Conservation (phyloP, 2,888 invertebrate genomes). For the Brenthis daphne region DNA sequence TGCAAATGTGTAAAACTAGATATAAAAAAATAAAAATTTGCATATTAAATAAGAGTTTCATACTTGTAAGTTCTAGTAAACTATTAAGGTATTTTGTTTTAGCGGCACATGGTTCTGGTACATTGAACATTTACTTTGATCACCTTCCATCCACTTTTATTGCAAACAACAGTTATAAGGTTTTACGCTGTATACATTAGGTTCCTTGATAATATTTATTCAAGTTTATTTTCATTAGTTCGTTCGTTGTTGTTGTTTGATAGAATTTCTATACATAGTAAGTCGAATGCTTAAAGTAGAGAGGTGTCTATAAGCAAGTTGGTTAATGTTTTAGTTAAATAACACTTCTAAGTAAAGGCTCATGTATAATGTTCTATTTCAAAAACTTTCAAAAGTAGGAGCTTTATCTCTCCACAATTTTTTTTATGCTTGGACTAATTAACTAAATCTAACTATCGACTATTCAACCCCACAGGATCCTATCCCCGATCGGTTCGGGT, state of each 20-base stretch:
- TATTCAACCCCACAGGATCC: slow-evolving; percentile 54
- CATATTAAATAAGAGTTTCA: too few species aligned
- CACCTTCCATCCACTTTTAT: slow-evolving; percentile 4
- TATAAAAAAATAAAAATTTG: too few species aligned
- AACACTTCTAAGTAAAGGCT: too few species aligned
- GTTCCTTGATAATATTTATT: slow-evolving; percentile 12
- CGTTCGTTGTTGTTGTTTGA: too few species aligned
- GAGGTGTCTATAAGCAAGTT: too few species aligned
- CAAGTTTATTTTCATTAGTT: not conserved
- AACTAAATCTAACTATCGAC: not conserved
- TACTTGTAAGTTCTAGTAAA: too few species aligned
- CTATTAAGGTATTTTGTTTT: not conserved
- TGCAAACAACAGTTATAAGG: slow-evolving; percentile 16
- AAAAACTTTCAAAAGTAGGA: too few species aligned
- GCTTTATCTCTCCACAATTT: not conserved
- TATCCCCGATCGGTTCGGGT: slow-evolving; percentile 74
- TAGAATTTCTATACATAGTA: too few species aligned
- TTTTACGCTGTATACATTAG: slow-evolving; percentile 16
- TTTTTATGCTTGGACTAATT: not conserved
- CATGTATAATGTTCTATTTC: too few species aligned
- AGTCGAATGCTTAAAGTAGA: too few species aligned
- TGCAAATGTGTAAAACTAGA: not conserved
- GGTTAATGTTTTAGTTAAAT: too few species aligned
- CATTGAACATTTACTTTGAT: slow-evolving; percentile 11
- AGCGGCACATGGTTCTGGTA: not conserved